Evolutionary conservation across 2,888 invertebrate species (phyloP).

Genomic region (Aleiodes testaceus): DNA sequence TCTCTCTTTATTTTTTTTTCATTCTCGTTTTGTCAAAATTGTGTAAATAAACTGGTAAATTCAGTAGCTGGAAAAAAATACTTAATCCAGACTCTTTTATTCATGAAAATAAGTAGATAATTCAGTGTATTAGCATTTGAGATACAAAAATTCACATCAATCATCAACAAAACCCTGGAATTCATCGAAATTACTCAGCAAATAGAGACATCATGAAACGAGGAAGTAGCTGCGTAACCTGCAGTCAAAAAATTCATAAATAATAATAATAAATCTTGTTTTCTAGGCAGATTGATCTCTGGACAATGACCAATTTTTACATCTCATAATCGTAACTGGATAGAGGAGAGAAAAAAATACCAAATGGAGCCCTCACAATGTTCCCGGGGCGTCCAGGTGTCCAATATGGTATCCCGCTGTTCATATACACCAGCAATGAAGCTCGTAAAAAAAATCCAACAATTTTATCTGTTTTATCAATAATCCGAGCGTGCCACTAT

Average conservation of each 20-base stretch:
- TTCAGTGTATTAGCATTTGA: conserved; percentile 7
- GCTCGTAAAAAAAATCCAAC: conserved; percentile 36
- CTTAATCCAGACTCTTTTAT: conserved; percentile 23
- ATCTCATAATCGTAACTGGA: conserved; percentile 35
- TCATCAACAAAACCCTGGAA: conserved; percentile 19
- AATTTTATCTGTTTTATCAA: conserved; percentile 64
- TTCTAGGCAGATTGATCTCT: conserved; percentile 43
- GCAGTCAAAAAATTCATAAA: conserved; percentile 29
- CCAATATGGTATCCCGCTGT: conserved; percentile 44
- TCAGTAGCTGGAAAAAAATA: conserved; percentile 16
- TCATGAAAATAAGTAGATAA: neutral
- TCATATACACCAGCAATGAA: conserved; percentile 48
- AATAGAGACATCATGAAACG: conserved; percentile 38
- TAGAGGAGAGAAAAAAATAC: conserved; percentile 29
- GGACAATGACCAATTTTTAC: conserved; percentile 45
- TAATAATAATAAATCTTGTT: conserved; percentile 24
- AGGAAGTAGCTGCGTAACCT: conserved; percentile 42
- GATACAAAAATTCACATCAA: conserved; percentile 18
- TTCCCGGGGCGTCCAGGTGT: conserved; percentile 49
- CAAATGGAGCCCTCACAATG: conserved; percentile 36
- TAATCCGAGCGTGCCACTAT: conserved; percentile 51
- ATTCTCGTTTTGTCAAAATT: neutral
- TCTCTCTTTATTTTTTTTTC: conserved; percentile 5
- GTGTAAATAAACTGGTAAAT: conserved; percentile 18
- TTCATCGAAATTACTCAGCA: conserved; percentile 45